Percentiles rank a stretch among this genome's conserved stretches.
Evolutionary conservation across 2,888 invertebrate species (phyloP).

Genomic region (Catocala nupta): DNA sequence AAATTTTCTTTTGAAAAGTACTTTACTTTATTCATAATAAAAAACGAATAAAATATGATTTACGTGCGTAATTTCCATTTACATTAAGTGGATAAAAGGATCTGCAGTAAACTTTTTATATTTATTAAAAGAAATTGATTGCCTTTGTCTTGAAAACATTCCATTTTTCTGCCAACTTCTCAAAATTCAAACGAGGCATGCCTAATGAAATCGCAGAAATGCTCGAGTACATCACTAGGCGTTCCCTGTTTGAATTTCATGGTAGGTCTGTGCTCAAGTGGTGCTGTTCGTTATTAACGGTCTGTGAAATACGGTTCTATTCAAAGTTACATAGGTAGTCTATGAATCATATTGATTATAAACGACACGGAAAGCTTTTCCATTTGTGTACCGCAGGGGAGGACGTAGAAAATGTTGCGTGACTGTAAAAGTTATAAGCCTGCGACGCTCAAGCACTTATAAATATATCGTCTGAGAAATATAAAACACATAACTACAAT

Average conservation of each 20-base stretch:
- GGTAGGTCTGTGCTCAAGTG: slow-evolving; percentile 39
- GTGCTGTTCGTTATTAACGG: slow-evolving; percentile 38
- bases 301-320: slow-evolving; percentile 39
- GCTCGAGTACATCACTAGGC: slow-evolving; percentile 35
- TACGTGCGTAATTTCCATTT: no score
- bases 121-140: slow-evolving; percentile 25
- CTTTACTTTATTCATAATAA: no score
- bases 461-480: background rate
- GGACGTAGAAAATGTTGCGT: slow-evolving; percentile 56
- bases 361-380: slow-evolving; percentile 64
- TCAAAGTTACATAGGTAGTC: slow-evolving; percentile 38
- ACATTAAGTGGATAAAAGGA: background rate
- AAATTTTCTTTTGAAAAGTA: slow-evolving; percentile 5
- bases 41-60: no score
- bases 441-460: background rate
- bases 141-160: slow-evolving; percentile 22
- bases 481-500: background rate
- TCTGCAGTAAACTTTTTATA: slow-evolving; percentile 8
- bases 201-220: slow-evolving; percentile 37
- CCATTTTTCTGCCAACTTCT: slow-evolving; percentile 22
- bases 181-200: slow-evolving; percentile 33
- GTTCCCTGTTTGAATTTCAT: slow-evolving; percentile 41
- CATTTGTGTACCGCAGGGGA: slow-evolving; percentile 56
- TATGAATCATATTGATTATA: slow-evolving; percentile 50
- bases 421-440: slow-evolving; percentile 54